phyloP scores from a whole-genome alignment of 2,888 invertebrate species.

The Sminthurides aquaticus region DNA sequence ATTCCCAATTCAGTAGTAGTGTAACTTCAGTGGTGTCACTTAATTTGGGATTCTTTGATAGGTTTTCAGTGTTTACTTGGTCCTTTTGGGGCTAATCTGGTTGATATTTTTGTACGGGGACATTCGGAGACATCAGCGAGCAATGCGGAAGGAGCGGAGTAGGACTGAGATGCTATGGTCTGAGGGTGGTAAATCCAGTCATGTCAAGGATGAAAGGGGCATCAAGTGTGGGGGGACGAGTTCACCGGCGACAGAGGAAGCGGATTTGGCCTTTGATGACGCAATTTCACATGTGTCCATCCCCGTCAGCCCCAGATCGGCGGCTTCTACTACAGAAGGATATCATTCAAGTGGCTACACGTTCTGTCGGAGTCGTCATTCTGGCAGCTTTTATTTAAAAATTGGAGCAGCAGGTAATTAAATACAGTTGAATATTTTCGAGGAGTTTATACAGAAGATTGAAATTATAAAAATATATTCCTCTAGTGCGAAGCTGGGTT shows the following conservation, averaged over 20 bases:
- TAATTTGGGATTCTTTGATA: no score
- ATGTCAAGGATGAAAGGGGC: slow-evolving; percentile 2
- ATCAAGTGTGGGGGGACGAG: slow-evolving; percentile 26
- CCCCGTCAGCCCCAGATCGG: slow-evolving; percentile 35
- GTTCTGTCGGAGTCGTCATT: slow-evolving; percentile 62
- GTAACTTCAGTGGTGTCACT: no score
- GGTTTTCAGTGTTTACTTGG: slow-evolving; percentile 58
- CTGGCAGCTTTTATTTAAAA: slow-evolving; percentile 66
- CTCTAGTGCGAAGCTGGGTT: no score
- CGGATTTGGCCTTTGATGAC: slow-evolving; percentile 24
- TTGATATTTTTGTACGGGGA: slow-evolving; percentile 57
- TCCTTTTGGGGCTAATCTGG: slow-evolving; percentile 56
- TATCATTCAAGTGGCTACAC: slow-evolving; percentile 44
- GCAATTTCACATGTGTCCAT: slow-evolving; percentile 34
- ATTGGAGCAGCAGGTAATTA: slow-evolving; percentile 61
- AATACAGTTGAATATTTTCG: no score
- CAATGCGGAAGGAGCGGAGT: slow-evolving; percentile 30
- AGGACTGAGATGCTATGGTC: slow-evolving; percentile 26
- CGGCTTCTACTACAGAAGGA: slow-evolving; percentile 29
- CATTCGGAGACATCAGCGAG: slow-evolving; percentile 54
- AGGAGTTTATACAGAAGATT: background rate
- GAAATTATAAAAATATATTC: no score
- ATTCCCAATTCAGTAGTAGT: no score
- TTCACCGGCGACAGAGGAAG: slow-evolving; percentile 29
- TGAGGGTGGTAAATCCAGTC: slow-evolving; percentile 12